Percentiles rank a stretch among this genome's conserved stretches.
These are phyloP conservation scores for Cyphomyrmex costatus DNA, from an alignment of 1,140 invertebrate species.

Conservation along the genomic window DNA sequence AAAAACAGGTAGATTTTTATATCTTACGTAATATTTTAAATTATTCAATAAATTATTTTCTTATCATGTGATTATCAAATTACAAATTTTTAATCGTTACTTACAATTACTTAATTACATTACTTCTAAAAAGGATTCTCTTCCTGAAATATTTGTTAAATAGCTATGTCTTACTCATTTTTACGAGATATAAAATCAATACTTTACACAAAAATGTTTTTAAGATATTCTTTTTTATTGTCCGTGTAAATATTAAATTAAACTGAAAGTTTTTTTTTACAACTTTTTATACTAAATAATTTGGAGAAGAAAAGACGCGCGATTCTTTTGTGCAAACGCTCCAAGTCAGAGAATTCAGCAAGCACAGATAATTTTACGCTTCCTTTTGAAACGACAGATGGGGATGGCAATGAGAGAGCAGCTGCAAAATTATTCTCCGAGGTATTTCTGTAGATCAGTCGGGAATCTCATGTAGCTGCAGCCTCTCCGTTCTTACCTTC, in stretches of 20 bases:
- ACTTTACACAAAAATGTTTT: constrained; percentile 2
- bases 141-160: not conserved
- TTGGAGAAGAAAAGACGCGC: constrained; percentile 1
- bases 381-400: constrained; percentile 65
- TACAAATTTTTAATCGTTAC: not conserved
- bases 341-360: constrained; percentile 34
- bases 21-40: not conserved
- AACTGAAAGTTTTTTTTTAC: not conserved
- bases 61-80: not conserved
- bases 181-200: not conserved
- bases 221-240: not conserved
- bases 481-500: constrained; percentile 46
- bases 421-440: constrained; percentile 73
- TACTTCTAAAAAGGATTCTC: not conserved
- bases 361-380: constrained; percentile 46
- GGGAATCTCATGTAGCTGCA: constrained; percentile 65
- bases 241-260: constrained; percentile 9
- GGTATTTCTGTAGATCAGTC: constrained; percentile 70
- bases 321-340: constrained; percentile 44
- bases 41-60: constrained; percentile 5
- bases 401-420: constrained; percentile 52
- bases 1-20: not conserved
- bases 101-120: not conserved
- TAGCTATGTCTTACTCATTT: not conserved
- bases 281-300: constrained; percentile 15